Evolutionary conservation across 2,113 vertebrate species (phyloP).

Genomic region (Piliocolobus tephrosceles): DNA sequence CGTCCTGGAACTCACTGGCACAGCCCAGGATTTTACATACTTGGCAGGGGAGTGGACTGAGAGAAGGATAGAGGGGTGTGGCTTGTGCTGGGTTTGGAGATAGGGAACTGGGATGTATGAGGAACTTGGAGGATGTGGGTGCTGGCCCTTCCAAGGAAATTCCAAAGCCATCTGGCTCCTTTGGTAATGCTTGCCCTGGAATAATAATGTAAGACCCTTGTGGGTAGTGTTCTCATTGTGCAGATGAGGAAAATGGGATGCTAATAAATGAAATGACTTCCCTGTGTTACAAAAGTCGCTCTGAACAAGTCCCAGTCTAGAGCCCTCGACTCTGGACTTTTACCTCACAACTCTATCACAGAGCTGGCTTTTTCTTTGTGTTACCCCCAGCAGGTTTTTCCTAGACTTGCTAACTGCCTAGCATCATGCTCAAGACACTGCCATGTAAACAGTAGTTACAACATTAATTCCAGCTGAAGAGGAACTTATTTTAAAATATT

Average conservation of each 20-base stretch:
- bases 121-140: neutral
- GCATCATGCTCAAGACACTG: neutral
- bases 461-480: neutral
- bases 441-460: neutral
- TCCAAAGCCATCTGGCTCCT: constrained; percentile 10
- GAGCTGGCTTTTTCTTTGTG: neutral
- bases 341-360: neutral
- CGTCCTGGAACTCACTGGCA: neutral
- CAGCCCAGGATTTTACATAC: neutral
- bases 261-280: neutral
- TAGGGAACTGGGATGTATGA: neutral
- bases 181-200: constrained; percentile 2
- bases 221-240: neutral
- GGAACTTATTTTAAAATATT: constrained; percentile 15
- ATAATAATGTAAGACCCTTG: neutral
- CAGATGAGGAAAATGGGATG: neutral
- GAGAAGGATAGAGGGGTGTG: neutral
- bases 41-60: too few species aligned
- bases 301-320: neutral
- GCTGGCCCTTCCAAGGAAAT: constrained; percentile 17
- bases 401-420: neutral
- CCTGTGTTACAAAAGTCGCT: neutral
- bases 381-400: neutral
- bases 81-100: neutral
- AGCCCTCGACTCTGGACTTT: neutral